phyloP scores from a whole-genome alignment of 2,113 vertebrate species.

The Polyodon spathula region DNA sequence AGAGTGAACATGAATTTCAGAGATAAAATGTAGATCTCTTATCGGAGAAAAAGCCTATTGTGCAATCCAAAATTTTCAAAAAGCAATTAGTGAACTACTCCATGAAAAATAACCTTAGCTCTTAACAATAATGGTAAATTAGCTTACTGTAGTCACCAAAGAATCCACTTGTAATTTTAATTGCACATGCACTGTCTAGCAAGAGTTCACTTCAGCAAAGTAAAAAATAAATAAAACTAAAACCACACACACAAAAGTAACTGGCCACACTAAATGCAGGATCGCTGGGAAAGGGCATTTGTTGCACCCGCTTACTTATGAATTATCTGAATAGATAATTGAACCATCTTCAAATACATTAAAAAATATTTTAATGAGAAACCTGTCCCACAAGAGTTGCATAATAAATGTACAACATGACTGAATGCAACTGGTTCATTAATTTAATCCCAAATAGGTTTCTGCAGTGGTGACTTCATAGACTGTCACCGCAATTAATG shows the following conservation, averaged over 20 bases:
- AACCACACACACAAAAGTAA: conserved; percentile 46
- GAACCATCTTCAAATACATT: too few relatives aligned
- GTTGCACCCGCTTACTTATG: too few relatives aligned
- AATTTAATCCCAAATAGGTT: too few relatives aligned
- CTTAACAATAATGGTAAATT: conserved; percentile 65
- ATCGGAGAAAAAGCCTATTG: conserved; percentile 58
- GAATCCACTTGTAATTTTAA: conserved; percentile 61
- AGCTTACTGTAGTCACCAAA: conserved; percentile 57
- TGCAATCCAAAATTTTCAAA: conserved; percentile 60
- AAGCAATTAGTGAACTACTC: conserved; percentile 63
- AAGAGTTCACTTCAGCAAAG: conserved; percentile 52
- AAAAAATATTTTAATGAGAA: too few relatives aligned
- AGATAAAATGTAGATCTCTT: conserved; percentile 62
- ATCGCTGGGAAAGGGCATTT: too few relatives aligned
- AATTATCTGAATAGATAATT: too few relatives aligned
- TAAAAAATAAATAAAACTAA: conserved; percentile 52
- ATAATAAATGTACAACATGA: too few relatives aligned
- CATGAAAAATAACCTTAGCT: conserved; percentile 64
- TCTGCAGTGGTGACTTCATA: too few relatives aligned
- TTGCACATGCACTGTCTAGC: conserved; percentile 54
- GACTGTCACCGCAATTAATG: too few relatives aligned
- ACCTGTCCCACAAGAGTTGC: too few relatives aligned
- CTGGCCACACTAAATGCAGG: too few relatives aligned
- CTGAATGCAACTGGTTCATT: too few relatives aligned
- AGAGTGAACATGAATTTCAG: conserved; percentile 50